Conservation (phyloP, 2,113 vertebrate genomes). For the Elaphurus davidianus region DNA sequence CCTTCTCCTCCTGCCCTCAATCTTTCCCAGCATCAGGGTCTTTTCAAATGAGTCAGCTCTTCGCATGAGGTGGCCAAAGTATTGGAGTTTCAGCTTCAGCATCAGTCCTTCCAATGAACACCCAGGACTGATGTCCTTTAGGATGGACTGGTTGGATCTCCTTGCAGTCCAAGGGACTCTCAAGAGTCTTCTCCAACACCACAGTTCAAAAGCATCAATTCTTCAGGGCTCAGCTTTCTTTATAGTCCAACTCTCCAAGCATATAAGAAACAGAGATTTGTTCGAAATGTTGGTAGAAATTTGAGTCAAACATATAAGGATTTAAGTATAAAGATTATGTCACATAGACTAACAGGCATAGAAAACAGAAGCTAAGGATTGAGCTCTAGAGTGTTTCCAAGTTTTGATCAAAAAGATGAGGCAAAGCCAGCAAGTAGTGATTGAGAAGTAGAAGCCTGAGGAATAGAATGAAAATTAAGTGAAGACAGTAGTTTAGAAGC, state of each 20-base stretch:
- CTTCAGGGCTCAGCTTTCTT: rapidly evolving
- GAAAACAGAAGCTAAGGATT: not conserved
- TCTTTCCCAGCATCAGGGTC: not conserved
- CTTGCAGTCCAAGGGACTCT: not conserved
- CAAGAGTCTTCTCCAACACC: not conserved
- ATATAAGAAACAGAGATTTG: not conserved
- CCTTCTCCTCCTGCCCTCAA: not conserved
- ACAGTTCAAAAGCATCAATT: not conserved
- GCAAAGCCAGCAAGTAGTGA: not conserved
- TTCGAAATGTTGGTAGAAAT: not conserved
- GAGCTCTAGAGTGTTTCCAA: not conserved
- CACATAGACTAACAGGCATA: not conserved
- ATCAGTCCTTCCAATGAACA: not conserved
- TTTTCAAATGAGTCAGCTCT: not conserved
- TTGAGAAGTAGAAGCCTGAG: not conserved
- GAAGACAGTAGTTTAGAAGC: not conserved
- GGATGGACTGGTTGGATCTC: not conserved
- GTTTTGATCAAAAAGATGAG: not conserved
- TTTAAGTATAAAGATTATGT: not conserved
- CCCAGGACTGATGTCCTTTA: not conserved
- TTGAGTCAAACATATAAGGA: not conserved
- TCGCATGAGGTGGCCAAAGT: not conserved
- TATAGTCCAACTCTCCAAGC: not conserved
- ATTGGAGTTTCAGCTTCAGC: not conserved
- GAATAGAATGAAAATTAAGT: not conserved